Percentiles rank a stretch among this genome's conserved stretches.
Conservation (phyloP, 2,797 vertebrate genomes). For the Leuciscus waleckii region DNA sequence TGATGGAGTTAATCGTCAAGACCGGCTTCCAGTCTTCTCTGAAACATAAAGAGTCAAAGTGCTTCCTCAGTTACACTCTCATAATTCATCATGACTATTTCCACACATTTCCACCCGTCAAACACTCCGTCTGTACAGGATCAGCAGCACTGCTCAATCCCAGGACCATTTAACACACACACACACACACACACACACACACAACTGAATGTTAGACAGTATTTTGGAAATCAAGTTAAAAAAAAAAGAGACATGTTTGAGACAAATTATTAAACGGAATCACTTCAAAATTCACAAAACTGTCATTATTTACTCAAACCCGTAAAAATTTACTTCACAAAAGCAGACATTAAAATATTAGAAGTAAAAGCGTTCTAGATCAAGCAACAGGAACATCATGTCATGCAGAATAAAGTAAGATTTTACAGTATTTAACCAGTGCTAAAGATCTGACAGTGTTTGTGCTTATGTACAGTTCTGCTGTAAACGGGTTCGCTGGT, state of each 20-base stretch:
- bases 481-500: background rate
- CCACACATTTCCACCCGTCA: background rate
- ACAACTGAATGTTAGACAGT: background rate
- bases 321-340: background rate
- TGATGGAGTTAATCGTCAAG: slow-evolving; percentile 97
- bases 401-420: background rate
- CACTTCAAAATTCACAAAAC: background rate
- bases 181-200: background rate
- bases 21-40: slow-evolving; percentile 98
- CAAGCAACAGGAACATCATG: background rate
- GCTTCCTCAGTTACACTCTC: background rate
- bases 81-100: too few relatives aligned
- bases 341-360: background rate
- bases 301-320: background rate
- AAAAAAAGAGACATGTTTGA: background rate
- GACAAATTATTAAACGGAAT: background rate
- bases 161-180: background rate
- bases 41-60: slow-evolving; percentile 47
- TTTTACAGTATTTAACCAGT: background rate
- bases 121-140: background rate
- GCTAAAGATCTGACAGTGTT: too few relatives aligned
- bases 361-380: background rate
- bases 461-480: too few relatives aligned
- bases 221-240: background rate
- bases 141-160: background rate